Evolutionary conservation across 2,113 vertebrate species (phyloP), one percentile per base, ranked within the genome.

Genomic region (Aepyceros melampus): DNA sequence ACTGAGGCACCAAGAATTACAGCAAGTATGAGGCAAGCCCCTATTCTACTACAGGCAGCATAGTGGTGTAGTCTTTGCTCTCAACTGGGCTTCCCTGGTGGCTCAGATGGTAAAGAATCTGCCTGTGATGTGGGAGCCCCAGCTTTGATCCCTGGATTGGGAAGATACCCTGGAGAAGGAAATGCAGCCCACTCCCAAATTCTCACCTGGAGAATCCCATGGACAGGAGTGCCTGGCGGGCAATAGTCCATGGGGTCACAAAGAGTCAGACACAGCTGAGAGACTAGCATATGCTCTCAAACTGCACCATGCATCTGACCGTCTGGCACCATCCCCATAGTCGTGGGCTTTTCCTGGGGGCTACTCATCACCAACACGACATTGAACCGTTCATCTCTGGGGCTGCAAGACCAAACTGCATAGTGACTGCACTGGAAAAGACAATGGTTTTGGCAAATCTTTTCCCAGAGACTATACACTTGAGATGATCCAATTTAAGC

Each of bases 401-500:
- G 82, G 25, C 84, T 78, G 21, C 79, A 58, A 29, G 56, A 47
- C 60, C 11, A 2, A 95, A n/a, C 64, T 25, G 16, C 21, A 33
- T 12, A 36, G 19, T 40, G 16, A 23, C 47, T 45, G 40, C 6
- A n/a, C 55, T 27, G 43, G 13, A n/a, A 90, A 76, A 88, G 83
- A 92, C 33, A 29, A 47, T 49, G 82, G 71, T 60, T 81, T 82
- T 64, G 89, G 85, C 85, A 94, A 89, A 82, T 55, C 51, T 90
- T 56, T 84, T 95, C 83, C 47, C 85, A 51, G 87, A 94, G 89
- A 92, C 71, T 47, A 89, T 58, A 78, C 31, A 67, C 67, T 82
- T 78, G 27, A 92, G 53, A 76, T 88, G 81, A 60, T 97, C 94
- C 92, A 88, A 40, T 95, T 84, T 49, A 94, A 96, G 84, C 83